phyloP scores from a whole-genome alignment of 1,140 invertebrate genomes.

The Spodoptera litura region DNA sequence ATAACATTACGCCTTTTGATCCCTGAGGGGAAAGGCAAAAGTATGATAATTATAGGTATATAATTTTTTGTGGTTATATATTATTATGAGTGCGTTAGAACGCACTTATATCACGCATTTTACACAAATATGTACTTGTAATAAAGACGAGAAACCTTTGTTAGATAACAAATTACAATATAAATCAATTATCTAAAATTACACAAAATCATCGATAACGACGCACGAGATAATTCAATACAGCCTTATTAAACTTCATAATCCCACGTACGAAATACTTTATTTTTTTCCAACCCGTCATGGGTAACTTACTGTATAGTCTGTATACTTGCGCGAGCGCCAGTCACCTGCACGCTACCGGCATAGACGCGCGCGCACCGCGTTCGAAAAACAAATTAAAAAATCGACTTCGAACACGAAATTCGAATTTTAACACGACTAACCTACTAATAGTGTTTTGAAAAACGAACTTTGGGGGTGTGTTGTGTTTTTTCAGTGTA shows the following conservation, averaged over 20 bases:
- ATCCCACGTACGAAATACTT: conserved; percentile 63
- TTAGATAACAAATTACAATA: no score
- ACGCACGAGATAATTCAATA: conserved; percentile 27
- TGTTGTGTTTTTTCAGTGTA: conserved; percentile 55
- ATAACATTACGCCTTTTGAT: no score
- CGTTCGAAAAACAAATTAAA: conserved; percentile 51
- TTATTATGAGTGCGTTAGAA: no score
- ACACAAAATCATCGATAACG: conserved; percentile 33
- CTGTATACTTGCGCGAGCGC: conserved; percentile 56
- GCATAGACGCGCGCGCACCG: conserved; percentile 70
- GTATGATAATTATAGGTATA: no score
- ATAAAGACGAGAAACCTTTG: not conserved
- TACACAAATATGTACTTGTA: no score
- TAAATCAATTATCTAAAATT: not conserved
- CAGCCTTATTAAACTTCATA: conserved; percentile 44
- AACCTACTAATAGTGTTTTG: conserved; percentile 64
- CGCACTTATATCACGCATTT: no score
- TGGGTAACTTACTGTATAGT: conserved; percentile 56
- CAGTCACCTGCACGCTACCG: conserved; percentile 82
- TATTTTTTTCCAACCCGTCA: conserved; percentile 61
- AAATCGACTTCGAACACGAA: conserved; percentile 63
- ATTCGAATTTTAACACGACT: conserved; percentile 63
- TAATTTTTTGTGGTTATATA: no score
- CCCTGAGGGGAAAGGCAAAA: no score
- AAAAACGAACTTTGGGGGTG: conserved; percentile 58